Percentiles rank a stretch among this genome's conserved stretches.
phyloP scores from a whole-genome alignment of 2,888 invertebrate genomes.

The Lasiommata megera region DNA sequence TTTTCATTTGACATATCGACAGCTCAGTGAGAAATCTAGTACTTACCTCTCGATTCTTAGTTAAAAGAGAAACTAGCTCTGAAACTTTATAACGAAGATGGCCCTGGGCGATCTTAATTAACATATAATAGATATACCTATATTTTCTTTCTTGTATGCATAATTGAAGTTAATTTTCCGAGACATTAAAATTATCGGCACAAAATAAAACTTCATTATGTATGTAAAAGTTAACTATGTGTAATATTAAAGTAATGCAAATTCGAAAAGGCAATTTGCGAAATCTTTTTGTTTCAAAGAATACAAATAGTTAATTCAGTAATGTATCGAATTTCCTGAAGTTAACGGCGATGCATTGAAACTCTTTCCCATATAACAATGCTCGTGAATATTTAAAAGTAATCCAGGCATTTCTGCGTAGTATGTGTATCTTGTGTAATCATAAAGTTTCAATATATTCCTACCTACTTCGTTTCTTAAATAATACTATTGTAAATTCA shows the following conservation, averaged over 20 bases:
- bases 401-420: background rate
- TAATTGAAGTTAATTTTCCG: too few species aligned
- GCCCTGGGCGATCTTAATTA: background rate
- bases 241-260: background rate
- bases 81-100: background rate
- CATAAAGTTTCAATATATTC: background rate
- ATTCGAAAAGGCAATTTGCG: background rate
- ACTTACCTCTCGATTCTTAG: slow-evolving; percentile 1
- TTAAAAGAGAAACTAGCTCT: background rate
- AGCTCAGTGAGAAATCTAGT: background rate
- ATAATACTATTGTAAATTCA: background rate
- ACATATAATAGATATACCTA: too few species aligned
- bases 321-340: background rate
- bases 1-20: slow-evolving; percentile 8
- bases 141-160: too few species aligned
- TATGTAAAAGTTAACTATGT: background rate
- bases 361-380: slow-evolving; percentile 2
- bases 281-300: slow-evolving; percentile 3
- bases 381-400: slow-evolving; percentile 8
- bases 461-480: background rate
- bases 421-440: background rate
- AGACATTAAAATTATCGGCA: too few species aligned
- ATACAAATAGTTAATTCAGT: background rate
- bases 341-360: slow-evolving; percentile 1
- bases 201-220: too few species aligned